Conservation (phyloP, 2,888 invertebrate genomes). For the Myopa tessellatipennis region DNA sequence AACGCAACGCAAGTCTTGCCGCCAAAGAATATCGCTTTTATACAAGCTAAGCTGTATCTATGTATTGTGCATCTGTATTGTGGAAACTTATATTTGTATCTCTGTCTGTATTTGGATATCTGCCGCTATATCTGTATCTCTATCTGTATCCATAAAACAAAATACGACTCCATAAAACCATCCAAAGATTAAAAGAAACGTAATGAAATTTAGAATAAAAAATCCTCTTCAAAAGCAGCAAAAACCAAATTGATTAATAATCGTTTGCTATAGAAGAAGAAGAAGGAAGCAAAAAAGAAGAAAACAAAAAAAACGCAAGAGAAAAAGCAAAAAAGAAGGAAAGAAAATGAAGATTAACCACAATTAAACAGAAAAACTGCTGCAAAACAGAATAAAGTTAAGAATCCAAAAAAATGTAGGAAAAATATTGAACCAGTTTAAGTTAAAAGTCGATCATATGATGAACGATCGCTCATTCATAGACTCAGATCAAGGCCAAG, state of each 20-base stretch:
- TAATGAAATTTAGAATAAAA: not conserved
- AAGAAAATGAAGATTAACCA: not conserved
- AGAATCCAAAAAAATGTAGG: not conserved
- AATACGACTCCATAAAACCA: not conserved
- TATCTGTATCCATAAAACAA: not conserved
- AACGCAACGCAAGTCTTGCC: no score
- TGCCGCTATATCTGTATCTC: no score
- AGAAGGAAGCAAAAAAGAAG: not conserved
- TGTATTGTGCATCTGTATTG: no score
- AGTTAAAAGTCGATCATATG: not conserved
- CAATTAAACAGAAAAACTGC: not conserved
- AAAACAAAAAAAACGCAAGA: not conserved
- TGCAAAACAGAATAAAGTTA: not conserved
- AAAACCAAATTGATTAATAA: not conserved
- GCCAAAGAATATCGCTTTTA: not conserved
- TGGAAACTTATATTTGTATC: no score
- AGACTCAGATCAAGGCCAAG: constrained; percentile 25
- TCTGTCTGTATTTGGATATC: no score
- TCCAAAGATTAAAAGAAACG: not conserved
- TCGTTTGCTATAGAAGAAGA: not conserved
- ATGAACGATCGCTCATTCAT: constrained; percentile 5
- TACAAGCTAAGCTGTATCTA: not conserved
- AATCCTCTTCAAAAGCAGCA: not conserved
- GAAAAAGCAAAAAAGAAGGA: not conserved
- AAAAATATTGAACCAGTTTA: not conserved